Evolutionary conservation across 2,113 vertebrate genomes (phyloP).

Genomic region (Strix aluco): DNA sequence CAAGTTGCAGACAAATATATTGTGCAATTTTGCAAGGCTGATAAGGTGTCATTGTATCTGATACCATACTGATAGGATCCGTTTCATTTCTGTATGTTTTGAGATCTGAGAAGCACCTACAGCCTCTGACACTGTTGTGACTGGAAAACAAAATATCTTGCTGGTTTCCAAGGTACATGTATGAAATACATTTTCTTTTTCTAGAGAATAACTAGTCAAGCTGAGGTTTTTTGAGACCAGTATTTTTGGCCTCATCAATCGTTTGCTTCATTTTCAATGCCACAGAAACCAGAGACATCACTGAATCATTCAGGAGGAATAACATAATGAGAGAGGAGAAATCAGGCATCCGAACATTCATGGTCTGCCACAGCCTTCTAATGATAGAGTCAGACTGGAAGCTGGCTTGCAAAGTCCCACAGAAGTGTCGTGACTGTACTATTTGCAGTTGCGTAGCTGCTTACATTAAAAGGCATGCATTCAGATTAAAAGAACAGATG

Average conservation of each 20-base stretch:
- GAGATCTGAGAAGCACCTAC: not conserved
- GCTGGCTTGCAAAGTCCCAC: not conserved
- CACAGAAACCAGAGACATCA: not conserved
- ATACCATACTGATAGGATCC: not conserved
- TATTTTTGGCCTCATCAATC: not conserved
- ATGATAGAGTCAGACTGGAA: not conserved
- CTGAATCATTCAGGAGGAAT: not conserved
- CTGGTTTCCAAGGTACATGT: not conserved
- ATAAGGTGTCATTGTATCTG: not conserved
- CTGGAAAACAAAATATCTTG: not conserved
- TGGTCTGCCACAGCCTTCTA: not conserved
- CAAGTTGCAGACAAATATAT: not conserved
- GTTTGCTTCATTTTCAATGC: not conserved
- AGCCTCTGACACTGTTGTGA: not conserved
- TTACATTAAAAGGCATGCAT: not conserved
- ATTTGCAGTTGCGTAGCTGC: not conserved
- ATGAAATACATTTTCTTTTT: not conserved
- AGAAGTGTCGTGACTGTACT: accelerated
- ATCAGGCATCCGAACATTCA: not conserved
- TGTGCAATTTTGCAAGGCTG: not conserved
- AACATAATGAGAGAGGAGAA: not conserved
- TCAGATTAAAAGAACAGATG: slow-evolving; percentile 1
- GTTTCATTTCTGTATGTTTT: not conserved
- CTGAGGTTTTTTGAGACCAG: not conserved
- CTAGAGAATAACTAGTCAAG: not conserved